Conservation (phyloP, 2,888 invertebrate genomes). For the Perithous albicinctus region DNA sequence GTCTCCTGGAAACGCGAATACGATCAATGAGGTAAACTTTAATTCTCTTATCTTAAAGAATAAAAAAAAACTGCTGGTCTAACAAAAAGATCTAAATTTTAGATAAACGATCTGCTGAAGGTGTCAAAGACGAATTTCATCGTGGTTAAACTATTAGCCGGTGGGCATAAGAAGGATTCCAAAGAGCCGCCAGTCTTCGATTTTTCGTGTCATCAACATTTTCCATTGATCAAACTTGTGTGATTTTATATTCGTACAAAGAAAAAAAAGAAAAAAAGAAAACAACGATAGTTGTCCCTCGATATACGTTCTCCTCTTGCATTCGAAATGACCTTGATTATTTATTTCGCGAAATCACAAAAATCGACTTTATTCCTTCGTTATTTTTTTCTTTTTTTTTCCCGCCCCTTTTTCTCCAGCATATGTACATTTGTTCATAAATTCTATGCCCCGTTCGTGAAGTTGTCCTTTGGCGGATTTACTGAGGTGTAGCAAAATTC, state of each 20-base stretch:
- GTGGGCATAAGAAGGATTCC: constrained; percentile 96
- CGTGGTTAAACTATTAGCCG: constrained; percentile 95
- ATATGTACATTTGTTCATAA: constrained; percentile 67
- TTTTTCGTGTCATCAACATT: constrained; percentile 95
- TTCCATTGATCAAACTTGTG: constrained; percentile 93
- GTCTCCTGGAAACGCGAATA: constrained; percentile 87
- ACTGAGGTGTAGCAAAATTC: constrained; percentile 64
- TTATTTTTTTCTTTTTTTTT: too few relatives aligned
- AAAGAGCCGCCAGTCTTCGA: constrained; percentile 95
- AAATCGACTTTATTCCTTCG: constrained; percentile 48
- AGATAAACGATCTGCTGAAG: constrained; percentile 93
- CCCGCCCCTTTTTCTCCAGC: constrained; percentile 54
- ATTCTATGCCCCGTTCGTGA: constrained; percentile 49
- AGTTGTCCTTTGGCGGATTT: constrained; percentile 23
- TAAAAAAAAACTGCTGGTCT: constrained; percentile 1
- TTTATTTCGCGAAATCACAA: constrained; percentile 64
- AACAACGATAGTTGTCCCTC: constrained; percentile 48
- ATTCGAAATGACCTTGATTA: constrained; percentile 64
- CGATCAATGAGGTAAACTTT: constrained; percentile 81
- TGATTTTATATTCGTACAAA: constrained; percentile 71
- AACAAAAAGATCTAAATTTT: constrained; percentile 81
- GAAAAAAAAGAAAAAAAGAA: constrained; percentile 28
- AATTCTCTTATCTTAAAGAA: neutral
- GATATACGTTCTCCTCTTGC: constrained; percentile 44
- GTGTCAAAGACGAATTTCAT: constrained; percentile 98